These are phyloP conservation scores for Ormia ochracea DNA, from an alignment of 2,888 invertebrate species.

Conservation along the genomic window DNA sequence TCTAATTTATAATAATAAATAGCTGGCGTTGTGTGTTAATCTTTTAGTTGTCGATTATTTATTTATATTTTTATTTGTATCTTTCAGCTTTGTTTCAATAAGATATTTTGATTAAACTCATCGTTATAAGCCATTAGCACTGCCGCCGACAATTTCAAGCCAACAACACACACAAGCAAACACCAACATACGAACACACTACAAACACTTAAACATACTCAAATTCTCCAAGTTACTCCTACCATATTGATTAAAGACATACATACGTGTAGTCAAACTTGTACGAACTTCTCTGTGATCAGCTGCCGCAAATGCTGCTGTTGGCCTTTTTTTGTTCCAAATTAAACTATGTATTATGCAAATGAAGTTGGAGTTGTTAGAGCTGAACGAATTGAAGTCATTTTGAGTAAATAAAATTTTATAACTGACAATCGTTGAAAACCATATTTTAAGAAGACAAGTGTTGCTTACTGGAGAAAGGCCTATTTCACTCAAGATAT, in stretches of 20 bases:
- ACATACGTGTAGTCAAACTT: neutral
- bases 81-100: conserved; percentile 1
- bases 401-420: conserved; percentile 52
- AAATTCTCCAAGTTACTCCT: neutral
- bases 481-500: neutral
- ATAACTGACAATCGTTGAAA: conserved; percentile 41
- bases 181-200: neutral
- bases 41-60: conserved; percentile 30
- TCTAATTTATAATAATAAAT: conserved; percentile 43
- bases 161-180: neutral
- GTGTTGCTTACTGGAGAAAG: conserved; percentile 3
- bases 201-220: neutral
- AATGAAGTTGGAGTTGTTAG: conserved; percentile 51
- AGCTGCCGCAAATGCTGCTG: conserved; percentile 47
- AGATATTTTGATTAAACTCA: conserved; percentile 56
- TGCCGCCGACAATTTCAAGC: conserved; percentile 36
- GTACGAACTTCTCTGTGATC: conserved; percentile 18
- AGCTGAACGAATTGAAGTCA: conserved; percentile 70
- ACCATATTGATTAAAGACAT: conserved; percentile 16
- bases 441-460: conserved; percentile 28
- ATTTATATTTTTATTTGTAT: neutral
- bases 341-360: conserved; percentile 57
- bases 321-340: conserved; percentile 1
- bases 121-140: conserved; percentile 51
- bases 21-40: conserved; percentile 35